Conservation (phyloP, 2,888 invertebrate genomes). For the Acrobasis repandana region DNA sequence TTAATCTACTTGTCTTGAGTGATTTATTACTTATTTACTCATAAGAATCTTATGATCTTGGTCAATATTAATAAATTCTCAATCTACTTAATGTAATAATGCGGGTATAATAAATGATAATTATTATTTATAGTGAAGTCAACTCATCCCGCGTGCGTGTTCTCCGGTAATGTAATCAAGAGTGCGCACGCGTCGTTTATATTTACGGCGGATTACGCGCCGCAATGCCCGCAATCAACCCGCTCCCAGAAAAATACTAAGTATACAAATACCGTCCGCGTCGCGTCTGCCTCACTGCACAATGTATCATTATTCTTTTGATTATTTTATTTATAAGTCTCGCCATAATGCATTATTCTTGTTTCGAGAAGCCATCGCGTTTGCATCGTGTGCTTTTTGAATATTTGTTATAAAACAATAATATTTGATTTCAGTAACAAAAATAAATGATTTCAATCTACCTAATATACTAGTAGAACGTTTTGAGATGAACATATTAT, state of each 20-base stretch:
- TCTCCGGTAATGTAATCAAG: constrained; percentile 68
- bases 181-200: constrained; percentile 71
- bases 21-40: constrained; percentile 11
- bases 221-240: constrained; percentile 55
- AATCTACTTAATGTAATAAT: constrained; percentile 19
- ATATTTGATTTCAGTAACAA: no score
- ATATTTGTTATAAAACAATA: no score
- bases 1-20: neutral
- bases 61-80: constrained; percentile 12
- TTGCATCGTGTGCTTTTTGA: neutral
- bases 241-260: constrained; percentile 50
- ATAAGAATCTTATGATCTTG: constrained; percentile 13
- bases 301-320: constrained; percentile 53
- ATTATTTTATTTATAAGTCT: constrained; percentile 34
- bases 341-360: constrained; percentile 32
- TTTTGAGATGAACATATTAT: no score
- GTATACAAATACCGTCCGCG: constrained; percentile 34
- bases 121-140: constrained; percentile 47
- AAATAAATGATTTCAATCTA: no score
- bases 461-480: no score
- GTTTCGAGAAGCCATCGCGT: constrained; percentile 21
- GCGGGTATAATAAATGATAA: constrained; percentile 32
- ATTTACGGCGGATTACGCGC: constrained; percentile 78
- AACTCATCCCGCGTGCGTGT: constrained; percentile 48
- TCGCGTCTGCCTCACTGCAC: constrained; percentile 40